Evolutionary conservation across 2,888 invertebrate species (phyloP), one percentile per base, ranked within the genome.

Genomic region (Ophraella communa): DNA sequence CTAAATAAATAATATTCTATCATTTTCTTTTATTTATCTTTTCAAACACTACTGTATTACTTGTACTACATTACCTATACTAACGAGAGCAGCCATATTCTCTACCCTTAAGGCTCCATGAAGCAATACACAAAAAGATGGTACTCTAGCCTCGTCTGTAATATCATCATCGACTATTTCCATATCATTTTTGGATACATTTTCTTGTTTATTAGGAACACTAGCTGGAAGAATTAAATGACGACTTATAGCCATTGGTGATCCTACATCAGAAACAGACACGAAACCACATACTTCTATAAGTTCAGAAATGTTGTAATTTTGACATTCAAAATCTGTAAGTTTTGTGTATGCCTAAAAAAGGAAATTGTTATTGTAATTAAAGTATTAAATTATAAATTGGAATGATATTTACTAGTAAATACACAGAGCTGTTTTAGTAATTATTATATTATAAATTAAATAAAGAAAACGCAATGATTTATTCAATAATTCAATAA

Each of bases 51-150:
- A n/a, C n/a, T n/a, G n/a, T n/a, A n/a, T n/a, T n/a, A n/a, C n/a
- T n/a, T n/a, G n/a, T n/a, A n/a, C n/a, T n/a, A 3, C 7, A 30
- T 30, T 30, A 62, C 49, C 62, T 49, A 62, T 56, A 39, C 49
- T 85, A 47, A 96, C 95, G 30, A 98, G 81, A 0, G 96, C 97
- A 0, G 95, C 91, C 91, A 96, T 93, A 73, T 92, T 91, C 83
- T 96, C 96, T 44, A 94, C 79, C 65, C 65, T 77, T 23, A 79
- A 66, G 42, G 95, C 95, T 2, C 96, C 97, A 79, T 98, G 97
- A 1, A 98, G 86, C 11, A 98, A 82, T 3, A 97, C 96, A 79
- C 96, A 96, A 78, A 97, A 94, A 1, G 95, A 95, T 0, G 97
- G 92, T 49, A 87, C 86, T 83, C 90, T 92, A 59, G 91, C 91